Evolutionary conservation across 2,113 vertebrate species (phyloP).

Genomic region (Microtus oregoni): DNA sequence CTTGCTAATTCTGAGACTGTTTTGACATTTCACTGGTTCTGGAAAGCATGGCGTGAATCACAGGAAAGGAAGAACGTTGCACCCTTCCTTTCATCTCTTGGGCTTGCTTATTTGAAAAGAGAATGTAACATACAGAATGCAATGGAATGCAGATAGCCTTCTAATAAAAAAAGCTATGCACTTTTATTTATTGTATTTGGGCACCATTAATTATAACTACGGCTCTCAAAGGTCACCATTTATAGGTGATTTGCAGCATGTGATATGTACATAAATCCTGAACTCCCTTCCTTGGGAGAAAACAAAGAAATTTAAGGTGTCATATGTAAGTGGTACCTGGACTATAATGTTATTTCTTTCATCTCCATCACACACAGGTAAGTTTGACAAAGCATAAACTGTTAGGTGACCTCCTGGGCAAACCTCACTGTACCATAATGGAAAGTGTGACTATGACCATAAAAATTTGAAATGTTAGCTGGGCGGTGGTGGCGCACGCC

Average conservation of each 20-base stretch:
- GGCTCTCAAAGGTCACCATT: conserved; percentile 13
- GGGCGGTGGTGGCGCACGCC: no score
- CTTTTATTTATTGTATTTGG: conserved; percentile 64
- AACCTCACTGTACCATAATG: not conserved
- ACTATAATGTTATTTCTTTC: not conserved
- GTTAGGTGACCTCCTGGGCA: conserved; percentile 24
- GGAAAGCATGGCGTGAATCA: not conserved
- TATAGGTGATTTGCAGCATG: not conserved
- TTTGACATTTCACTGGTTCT: conserved; percentile 16
- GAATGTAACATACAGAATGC: conserved; percentile 41
- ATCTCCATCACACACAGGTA: not conserved
- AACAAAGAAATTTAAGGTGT: conserved; percentile 37
- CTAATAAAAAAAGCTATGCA: conserved; percentile 32
- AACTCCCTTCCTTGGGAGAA: conserved; percentile 37
- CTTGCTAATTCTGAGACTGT: not conserved
- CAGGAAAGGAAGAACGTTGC: not conserved
- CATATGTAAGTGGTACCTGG: not conserved
- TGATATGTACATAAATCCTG: conserved; percentile 25
- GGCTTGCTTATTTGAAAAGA: conserved; percentile 53
- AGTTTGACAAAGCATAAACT: conserved; percentile 38
- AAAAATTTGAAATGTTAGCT: no score
- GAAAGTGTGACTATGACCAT: not conserved
- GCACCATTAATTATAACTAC: conserved; percentile 23
- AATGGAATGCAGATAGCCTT: not conserved
- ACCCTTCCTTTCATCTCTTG: not conserved